Conservation (phyloP, 2,113 vertebrate species). For the Mixornis gularis region DNA sequence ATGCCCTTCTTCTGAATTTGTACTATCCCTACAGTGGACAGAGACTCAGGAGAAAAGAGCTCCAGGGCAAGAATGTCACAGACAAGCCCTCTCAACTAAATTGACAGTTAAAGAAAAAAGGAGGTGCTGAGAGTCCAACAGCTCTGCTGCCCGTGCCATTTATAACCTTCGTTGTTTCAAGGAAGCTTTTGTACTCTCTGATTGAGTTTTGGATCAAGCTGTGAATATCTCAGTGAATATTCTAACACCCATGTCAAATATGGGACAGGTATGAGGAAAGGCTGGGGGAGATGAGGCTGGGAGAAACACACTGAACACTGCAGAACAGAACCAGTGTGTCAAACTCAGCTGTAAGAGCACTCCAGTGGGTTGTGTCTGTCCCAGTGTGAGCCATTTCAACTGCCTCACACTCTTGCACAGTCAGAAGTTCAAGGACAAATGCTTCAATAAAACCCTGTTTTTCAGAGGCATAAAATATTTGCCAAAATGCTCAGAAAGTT, state of each 20-base stretch:
- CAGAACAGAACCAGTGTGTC: background rate
- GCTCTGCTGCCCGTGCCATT: background rate
- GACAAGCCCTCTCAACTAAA: background rate
- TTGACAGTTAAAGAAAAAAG: background rate
- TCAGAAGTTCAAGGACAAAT: slow-evolving; percentile 8
- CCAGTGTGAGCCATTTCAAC: background rate
- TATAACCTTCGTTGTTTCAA: background rate
- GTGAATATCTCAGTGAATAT: background rate
- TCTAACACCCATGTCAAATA: background rate
- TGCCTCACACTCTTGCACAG: background rate
- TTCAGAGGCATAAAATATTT: background rate
- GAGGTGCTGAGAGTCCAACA: background rate
- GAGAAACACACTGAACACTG: background rate
- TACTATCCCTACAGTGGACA: background rate
- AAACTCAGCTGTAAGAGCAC: background rate
- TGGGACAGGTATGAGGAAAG: background rate
- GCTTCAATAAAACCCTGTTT: background rate
- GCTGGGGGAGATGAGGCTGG: background rate
- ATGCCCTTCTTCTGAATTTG: background rate
- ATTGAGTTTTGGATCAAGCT: background rate
- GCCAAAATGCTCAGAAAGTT: background rate
- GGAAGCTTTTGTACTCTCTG: background rate
- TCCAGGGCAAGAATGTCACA: background rate
- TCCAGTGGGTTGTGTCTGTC: background rate
- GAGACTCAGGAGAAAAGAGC: background rate